These are phyloP conservation scores for Hippocampus guttulatus DNA, from an alignment of 2,113 vertebrate species.

Conservation along the genomic window DNA sequence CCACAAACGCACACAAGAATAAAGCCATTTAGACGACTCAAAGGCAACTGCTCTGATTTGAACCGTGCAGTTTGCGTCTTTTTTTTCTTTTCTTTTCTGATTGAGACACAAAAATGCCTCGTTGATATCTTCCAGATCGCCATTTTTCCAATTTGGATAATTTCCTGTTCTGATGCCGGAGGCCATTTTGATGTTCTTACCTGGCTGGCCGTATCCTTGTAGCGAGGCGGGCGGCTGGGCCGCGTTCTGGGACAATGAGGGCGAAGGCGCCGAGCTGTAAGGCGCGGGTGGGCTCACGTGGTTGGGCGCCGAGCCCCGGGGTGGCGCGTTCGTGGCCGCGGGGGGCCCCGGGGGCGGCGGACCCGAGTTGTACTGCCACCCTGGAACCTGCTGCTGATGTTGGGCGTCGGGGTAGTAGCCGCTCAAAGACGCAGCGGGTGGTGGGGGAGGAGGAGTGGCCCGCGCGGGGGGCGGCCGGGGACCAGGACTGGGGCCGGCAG, in stretches of 20 bases:
- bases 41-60: conserved; percentile 4
- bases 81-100: conserved; percentile 13
- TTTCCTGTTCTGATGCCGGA: not conserved
- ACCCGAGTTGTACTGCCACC: conserved; percentile 79
- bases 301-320: conserved; percentile 61
- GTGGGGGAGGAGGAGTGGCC: conserved; percentile 66
- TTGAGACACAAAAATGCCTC: not conserved
- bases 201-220: conserved; percentile 55
- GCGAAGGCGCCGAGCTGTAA: conserved; percentile 69
- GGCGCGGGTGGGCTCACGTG: conserved; percentile 63
- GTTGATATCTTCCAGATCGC: not conserved
- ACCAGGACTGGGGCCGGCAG: conserved; percentile 56
- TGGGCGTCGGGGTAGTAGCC: conserved; percentile 71
- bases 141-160: not conserved
- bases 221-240: conserved; percentile 56
- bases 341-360: conserved; percentile 55
- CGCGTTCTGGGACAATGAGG: conserved; percentile 68
- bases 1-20: not conserved
- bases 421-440: conserved; percentile 60
- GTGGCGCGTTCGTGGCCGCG: conserved; percentile 29
- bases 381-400: conserved; percentile 63
- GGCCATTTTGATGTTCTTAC: conserved; percentile 25
- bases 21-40: not conserved
- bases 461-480: conserved; percentile 48
- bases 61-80: conserved; percentile 4